Percentiles rank a stretch among this genome's conserved stretches.
Evolutionary conservation across 2,113 vertebrate species (phyloP).

Genomic region (Pangasianodon gigas): DNA sequence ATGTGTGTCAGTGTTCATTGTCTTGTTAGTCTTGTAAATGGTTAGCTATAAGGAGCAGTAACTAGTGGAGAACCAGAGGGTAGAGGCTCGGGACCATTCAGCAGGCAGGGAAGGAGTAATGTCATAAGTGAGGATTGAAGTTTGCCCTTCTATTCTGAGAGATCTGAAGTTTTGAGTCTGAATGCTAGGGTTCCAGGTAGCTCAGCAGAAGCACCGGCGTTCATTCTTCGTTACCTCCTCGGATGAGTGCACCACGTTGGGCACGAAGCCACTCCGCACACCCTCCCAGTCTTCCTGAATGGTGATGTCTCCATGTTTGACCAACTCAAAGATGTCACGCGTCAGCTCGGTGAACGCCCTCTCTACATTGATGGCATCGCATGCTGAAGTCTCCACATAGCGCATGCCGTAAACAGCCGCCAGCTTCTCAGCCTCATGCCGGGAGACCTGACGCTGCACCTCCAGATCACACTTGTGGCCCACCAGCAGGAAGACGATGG

Average conservation of each 20-base stretch:
- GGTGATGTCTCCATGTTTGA: slow-evolving; percentile 90
- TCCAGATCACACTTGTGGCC: slow-evolving; percentile 98
- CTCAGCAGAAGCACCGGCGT: slow-evolving; percentile 88
- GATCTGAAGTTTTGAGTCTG: not conserved
- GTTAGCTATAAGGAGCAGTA: slow-evolving; percentile 5
- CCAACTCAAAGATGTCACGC: slow-evolving; percentile 91
- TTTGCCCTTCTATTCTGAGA: slow-evolving; percentile 38
- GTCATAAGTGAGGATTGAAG: slow-evolving; percentile 12
- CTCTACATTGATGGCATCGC: slow-evolving; percentile 95
- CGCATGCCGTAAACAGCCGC: slow-evolving; percentile 89
- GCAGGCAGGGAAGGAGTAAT: slow-evolving; percentile 42
- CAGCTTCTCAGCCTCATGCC: slow-evolving; percentile 93
- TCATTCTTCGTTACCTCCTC: slow-evolving; percentile 86
- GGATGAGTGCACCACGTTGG: slow-evolving; percentile 88
- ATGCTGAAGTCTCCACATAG: slow-evolving; percentile 94
- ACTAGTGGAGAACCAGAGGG: slow-evolving; percentile 21
- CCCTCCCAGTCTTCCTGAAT: slow-evolving; percentile 99
- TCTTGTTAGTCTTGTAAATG: not conserved
- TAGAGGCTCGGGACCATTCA: slow-evolving; percentile 35
- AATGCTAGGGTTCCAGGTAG: not conserved
- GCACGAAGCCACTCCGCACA: slow-evolving; percentile 95
- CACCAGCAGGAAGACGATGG: slow-evolving; percentile 93
- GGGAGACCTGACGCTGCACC: slow-evolving; percentile 88
- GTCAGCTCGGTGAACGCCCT: slow-evolving; percentile 96
- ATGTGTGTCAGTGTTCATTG: not conserved